Percentiles rank a stretch among this genome's conserved stretches.
These are phyloP conservation scores for Melieria crassipennis DNA, from an alignment of 2,888 invertebrate species.

Conservation along the genomic window DNA sequence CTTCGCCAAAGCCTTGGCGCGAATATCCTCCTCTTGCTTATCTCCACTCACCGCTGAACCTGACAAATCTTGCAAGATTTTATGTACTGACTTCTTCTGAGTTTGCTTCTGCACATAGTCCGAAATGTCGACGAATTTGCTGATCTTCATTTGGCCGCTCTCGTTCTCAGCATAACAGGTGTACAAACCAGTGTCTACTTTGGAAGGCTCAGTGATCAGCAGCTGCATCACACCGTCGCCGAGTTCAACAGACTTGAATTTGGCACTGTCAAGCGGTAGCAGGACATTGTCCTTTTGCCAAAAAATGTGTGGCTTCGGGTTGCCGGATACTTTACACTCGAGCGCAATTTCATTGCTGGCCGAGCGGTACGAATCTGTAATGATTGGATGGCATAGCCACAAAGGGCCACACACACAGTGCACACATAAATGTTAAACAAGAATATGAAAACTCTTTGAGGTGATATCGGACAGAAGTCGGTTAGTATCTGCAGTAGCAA, in stretches of 20 bases:
- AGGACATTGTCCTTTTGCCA: constrained; percentile 78
- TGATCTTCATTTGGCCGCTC: constrained; percentile 67
- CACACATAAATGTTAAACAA: neutral
- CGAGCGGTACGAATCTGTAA: constrained; percentile 74
- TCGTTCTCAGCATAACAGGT: constrained; percentile 81
- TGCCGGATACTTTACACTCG: constrained; percentile 80
- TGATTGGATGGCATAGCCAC: constrained; percentile 22
- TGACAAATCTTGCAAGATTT: constrained; percentile 39
- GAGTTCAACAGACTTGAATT: constrained; percentile 72
- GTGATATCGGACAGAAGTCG: neutral
- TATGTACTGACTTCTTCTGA: constrained; percentile 47
- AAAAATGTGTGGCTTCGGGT: constrained; percentile 74
- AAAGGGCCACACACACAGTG: neutral
- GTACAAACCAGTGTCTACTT: constrained; percentile 77
- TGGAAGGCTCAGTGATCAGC: constrained; percentile 72
- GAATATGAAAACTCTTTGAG: neutral
- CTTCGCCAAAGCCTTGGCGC: constrained; percentile 49
- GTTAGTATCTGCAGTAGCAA: neutral
- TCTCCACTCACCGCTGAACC: neutral
- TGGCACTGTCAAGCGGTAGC: constrained; percentile 67
- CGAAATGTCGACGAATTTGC: constrained; percentile 60
- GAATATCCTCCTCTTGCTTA: constrained; percentile 28
- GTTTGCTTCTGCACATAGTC: constrained; percentile 53
- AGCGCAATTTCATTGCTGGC: constrained; percentile 77
- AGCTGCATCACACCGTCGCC: constrained; percentile 77